phyloP scores from a whole-genome alignment of 2,888 invertebrate genomes.

The Leptopilina syphax region DNA sequence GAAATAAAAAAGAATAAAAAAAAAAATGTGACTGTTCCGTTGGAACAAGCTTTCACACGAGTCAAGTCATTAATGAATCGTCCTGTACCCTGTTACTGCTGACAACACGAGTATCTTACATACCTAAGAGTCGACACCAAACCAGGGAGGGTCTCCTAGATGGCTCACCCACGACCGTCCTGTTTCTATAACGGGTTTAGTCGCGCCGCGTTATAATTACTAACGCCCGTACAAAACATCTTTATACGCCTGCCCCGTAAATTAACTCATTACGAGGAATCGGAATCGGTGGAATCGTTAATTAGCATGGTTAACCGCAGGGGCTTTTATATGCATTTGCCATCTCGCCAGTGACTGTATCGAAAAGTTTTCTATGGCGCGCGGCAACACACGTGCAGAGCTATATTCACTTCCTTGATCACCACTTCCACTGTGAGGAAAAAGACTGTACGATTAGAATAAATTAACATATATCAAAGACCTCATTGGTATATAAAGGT shows the following conservation, averaged over 20 bases:
- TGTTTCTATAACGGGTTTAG: constrained; percentile 39
- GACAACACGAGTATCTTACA: constrained; percentile 39
- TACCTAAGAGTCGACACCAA: constrained; percentile 29
- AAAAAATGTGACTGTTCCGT: constrained; percentile 35
- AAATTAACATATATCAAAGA: too few species aligned
- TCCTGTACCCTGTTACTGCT: constrained; percentile 28
- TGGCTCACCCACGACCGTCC: constrained; percentile 36
- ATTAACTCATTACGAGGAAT: constrained; percentile 42
- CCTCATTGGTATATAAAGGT: too few species aligned
- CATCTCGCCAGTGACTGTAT: not conserved
- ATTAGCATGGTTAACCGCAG: constrained; percentile 25
- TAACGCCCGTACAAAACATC: constrained; percentile 35
- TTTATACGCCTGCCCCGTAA: constrained; percentile 37
- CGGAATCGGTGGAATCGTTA: constrained; percentile 42
- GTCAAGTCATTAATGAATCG: constrained; percentile 41
- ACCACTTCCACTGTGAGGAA: too few species aligned
- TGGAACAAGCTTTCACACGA: constrained; percentile 36
- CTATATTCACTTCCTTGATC: too few species aligned
- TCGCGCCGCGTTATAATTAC: constrained; percentile 42
- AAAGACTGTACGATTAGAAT: too few species aligned
- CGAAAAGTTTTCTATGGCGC: too few species aligned
- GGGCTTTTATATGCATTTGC: not conserved
- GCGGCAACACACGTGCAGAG: too few species aligned
- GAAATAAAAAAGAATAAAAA: not conserved
- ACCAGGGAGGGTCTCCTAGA: constrained; percentile 34